A percentile compares a stretch with the other conserved stretches of the same genome.
phyloP scores from a whole-genome alignment of 2,113 vertebrate species.

The Oriolus oriolus region DNA sequence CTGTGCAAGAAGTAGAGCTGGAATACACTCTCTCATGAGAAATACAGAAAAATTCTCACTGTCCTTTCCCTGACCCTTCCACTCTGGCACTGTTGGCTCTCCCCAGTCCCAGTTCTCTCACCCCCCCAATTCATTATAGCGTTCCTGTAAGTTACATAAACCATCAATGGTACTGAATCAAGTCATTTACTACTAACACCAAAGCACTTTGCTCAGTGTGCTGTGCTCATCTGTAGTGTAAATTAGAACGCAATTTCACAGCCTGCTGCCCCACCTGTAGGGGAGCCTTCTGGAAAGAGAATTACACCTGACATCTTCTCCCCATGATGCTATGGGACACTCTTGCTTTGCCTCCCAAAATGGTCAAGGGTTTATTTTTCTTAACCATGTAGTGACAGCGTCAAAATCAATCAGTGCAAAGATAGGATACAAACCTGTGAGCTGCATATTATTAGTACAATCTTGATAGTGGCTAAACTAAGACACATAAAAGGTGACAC shows the following conservation, averaged over 20 bases:
- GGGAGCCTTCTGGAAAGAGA: slow-evolving; percentile 73
- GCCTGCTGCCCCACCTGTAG: slow-evolving; percentile 87
- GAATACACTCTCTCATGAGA: neutral
- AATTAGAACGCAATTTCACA: slow-evolving; percentile 94
- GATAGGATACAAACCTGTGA: neutral
- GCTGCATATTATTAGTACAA: neutral
- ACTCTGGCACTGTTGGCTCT: neutral
- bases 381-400: neutral
- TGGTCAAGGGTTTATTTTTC: neutral
- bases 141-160: slow-evolving; percentile 27
- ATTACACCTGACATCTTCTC: slow-evolving; percentile 59
- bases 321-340: slow-evolving; percentile 26
- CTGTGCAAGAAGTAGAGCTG: neutral
- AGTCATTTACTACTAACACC: slow-evolving; percentile 76
- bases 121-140: neutral
- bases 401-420: slow-evolving; percentile 64
- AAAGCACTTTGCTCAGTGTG: slow-evolving; percentile 55
- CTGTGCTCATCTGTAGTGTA: slow-evolving; percentile 72
- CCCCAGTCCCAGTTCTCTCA: neutral
- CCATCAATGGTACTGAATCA: slow-evolving; percentile 61
- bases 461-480: neutral
- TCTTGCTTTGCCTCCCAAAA: slow-evolving; percentile 2
- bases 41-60: neutral
- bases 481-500: neutral
- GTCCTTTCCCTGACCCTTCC: slow-evolving; percentile 34